phyloP scores from a whole-genome alignment of 2,797 vertebrate genomes.

The Pantherophis vulpinus region DNA sequence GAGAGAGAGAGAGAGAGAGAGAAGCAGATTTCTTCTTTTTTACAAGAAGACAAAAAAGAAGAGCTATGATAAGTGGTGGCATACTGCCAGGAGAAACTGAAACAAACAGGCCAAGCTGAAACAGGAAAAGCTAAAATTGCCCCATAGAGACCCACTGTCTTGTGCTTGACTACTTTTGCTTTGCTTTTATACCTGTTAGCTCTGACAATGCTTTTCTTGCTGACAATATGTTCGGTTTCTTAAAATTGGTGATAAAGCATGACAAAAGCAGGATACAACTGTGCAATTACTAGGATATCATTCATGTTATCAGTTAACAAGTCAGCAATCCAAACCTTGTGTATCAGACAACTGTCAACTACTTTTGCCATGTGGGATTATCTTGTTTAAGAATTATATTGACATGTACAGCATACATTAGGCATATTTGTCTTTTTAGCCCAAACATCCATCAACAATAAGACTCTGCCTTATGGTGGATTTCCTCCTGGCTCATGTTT shows the following conservation, averaged over 20 bases:
- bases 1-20: rapidly evolving
- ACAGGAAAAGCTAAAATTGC: neutral
- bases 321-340: neutral
- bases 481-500: neutral
- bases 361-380: neutral
- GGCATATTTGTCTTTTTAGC: neutral
- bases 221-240: neutral
- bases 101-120: neutral
- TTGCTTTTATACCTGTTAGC: neutral
- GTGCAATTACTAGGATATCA: neutral
- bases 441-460: neutral
- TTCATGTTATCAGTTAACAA: neutral
- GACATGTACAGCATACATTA: no score
- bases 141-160: neutral
- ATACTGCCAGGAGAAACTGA: neutral
- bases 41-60: neutral
- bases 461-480: neutral
- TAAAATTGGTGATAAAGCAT: neutral
- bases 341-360: neutral
- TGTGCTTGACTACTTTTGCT: neutral
- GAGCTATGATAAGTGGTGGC: neutral
- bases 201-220: neutral
- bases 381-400: neutral
- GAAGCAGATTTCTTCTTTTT: neutral
- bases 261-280: neutral